Evolutionary conservation across 2,797 vertebrate species (phyloP).

Genomic region (Gymnoscopelus microlampas): DNA sequence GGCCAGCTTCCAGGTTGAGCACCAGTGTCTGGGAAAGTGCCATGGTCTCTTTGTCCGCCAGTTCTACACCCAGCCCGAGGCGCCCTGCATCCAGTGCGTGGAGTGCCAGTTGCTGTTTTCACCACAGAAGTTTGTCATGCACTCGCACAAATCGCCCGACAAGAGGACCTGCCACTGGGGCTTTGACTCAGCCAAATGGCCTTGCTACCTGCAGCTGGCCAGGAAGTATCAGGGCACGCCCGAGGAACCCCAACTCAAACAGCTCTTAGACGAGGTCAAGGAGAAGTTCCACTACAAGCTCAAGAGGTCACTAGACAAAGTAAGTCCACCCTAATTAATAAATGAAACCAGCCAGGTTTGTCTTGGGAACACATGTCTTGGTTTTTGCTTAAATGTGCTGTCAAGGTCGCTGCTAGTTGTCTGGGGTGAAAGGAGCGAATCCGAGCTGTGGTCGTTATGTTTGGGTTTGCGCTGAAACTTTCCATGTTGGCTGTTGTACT

Average conservation of each 20-base stretch:
- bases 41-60: constrained; percentile 95
- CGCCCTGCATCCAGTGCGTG: constrained; percentile 93
- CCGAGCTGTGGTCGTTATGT: constrained; percentile 3
- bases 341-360: neutral
- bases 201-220: constrained; percentile 96
- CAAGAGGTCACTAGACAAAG: constrained; percentile 89
- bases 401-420: constrained; percentile 15
- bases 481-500: neutral
- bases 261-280: constrained; percentile 93
- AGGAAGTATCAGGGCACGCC: constrained; percentile 90
- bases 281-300: constrained; percentile 92
- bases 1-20: constrained; percentile 96
- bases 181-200: constrained; percentile 98
- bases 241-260: constrained; percentile 88
- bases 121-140: constrained; percentile 97
- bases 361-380: constrained; percentile 5
- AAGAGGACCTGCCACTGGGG: constrained; percentile 99
- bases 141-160: constrained; percentile 95
- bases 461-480: constrained; percentile 7
- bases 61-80: constrained; percentile 92
- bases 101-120: constrained; percentile 97
- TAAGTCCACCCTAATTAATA: constrained; percentile 75
- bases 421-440: neutral
- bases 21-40: constrained; percentile 97
- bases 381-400: constrained; percentile 7